Evolutionary conservation across 2,113 vertebrate species (phyloP).

Genomic region (Thunnus maccoyii): DNA sequence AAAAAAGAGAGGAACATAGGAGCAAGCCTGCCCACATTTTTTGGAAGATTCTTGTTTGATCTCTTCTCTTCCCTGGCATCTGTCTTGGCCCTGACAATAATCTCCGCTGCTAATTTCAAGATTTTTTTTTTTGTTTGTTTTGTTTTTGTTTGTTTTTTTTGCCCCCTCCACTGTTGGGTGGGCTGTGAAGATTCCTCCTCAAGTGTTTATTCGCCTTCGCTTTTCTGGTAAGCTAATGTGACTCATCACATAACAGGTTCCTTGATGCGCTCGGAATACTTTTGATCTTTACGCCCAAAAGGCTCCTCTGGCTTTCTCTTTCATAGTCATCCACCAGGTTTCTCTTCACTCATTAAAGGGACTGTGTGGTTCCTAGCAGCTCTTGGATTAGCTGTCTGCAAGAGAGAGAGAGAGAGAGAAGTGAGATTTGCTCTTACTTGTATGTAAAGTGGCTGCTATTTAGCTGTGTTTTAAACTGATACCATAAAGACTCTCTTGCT

Average conservation of each 20-base stretch:
- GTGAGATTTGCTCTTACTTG: constrained; percentile 42
- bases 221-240: constrained; percentile 52
- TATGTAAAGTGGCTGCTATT: constrained; percentile 41
- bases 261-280: constrained; percentile 46
- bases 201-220: constrained; percentile 24
- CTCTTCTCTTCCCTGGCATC: constrained; percentile 32
- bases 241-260: constrained; percentile 66
- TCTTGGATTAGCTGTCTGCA: constrained; percentile 60
- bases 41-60: constrained; percentile 48
- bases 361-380: constrained; percentile 37
- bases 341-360: constrained; percentile 60
- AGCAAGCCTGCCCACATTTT: constrained; percentile 9
- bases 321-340: constrained; percentile 54
- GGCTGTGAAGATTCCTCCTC: constrained; percentile 45
- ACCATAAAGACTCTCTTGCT: constrained; percentile 35
- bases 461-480: constrained; percentile 52
- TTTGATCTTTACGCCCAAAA: constrained; percentile 67
- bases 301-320: constrained; percentile 46
- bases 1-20: neutral
- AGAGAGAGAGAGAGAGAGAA: constrained; percentile 11
- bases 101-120: constrained; percentile 56
- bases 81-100: constrained; percentile 50
- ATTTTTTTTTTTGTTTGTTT: neutral
- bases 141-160: too few species aligned
- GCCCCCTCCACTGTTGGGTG: constrained; percentile 24